phyloP scores from a whole-genome alignment of 2,113 vertebrate genomes.

The Macaca nemestrina region DNA sequence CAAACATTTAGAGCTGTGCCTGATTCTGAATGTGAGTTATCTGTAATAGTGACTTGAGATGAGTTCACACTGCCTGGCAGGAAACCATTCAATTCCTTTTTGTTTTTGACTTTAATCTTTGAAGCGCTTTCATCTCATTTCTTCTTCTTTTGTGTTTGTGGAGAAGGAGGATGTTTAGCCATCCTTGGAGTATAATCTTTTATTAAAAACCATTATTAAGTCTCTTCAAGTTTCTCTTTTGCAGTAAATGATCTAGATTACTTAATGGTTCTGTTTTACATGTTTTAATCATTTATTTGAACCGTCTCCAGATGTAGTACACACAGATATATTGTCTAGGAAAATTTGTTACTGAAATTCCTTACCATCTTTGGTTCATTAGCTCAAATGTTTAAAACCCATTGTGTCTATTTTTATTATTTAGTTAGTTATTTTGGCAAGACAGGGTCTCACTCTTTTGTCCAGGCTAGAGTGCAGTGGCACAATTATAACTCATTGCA shows the following conservation, averaged over 20 bases:
- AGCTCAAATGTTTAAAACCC: slow-evolving; percentile 38
- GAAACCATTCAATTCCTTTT: neutral
- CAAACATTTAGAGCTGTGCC: neutral
- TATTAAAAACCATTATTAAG: slow-evolving; percentile 57
- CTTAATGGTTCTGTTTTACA: slow-evolving; percentile 47
- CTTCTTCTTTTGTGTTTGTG: neutral
- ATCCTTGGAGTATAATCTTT: slow-evolving; percentile 37
- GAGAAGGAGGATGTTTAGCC: neutral
- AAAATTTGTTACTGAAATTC: slow-evolving; percentile 32
- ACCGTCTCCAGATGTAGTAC: slow-evolving; percentile 13
- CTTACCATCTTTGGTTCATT: neutral
- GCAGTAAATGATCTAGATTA: slow-evolving; percentile 31
- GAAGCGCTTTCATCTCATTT: neutral
- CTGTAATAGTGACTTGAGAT: neutral
- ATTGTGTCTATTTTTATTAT: neutral
- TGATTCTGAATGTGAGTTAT: neutral
- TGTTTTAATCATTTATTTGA: slow-evolving; percentile 66
- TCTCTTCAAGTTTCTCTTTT: slow-evolving; percentile 46
- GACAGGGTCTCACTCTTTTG: no score
- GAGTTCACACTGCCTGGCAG: neutral
- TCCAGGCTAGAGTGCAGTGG: no score
- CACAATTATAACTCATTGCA: no score
- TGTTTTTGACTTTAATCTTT: slow-evolving; percentile 43
- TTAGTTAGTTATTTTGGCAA: no score
- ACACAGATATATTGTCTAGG: slow-evolving; percentile 41